Evolutionary conservation across 2,113 vertebrate species (phyloP).

Genomic region (Polypterus bichir): DNA sequence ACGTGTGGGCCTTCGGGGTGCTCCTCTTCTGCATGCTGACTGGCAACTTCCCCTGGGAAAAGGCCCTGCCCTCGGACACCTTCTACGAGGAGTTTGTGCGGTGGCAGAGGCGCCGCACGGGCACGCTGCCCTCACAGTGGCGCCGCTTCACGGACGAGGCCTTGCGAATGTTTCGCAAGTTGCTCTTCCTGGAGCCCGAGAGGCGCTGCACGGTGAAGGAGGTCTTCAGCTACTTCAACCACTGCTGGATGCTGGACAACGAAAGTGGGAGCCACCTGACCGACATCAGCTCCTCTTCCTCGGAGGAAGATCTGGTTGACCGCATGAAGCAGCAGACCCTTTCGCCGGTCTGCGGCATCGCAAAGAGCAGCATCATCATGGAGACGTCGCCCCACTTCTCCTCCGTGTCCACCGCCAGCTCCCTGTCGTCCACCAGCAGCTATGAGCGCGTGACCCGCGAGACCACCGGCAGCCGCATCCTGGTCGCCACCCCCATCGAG

Average conservation of each 20-base stretch:
- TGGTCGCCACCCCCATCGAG: slow-evolving; percentile 62
- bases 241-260: slow-evolving; percentile 59
- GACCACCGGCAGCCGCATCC: slow-evolving; percentile 44
- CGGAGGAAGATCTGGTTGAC: slow-evolving; percentile 52
- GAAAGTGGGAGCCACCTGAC: slow-evolving; percentile 40
- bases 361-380: slow-evolving; percentile 32
- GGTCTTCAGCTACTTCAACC: slow-evolving; percentile 58
- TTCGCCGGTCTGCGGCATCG: slow-evolving; percentile 33
- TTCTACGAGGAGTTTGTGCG: slow-evolving; percentile 70
- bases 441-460: slow-evolving; percentile 57
- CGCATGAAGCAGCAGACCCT: slow-evolving; percentile 64
- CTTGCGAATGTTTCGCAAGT: slow-evolving; percentile 62
- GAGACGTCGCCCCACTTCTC: slow-evolving; percentile 42
- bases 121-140: slow-evolving; percentile 62
- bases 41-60: slow-evolving; percentile 72
- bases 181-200: slow-evolving; percentile 58
- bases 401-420: slow-evolving; percentile 58
- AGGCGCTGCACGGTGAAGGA: slow-evolving; percentile 63
- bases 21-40: slow-evolving; percentile 76
- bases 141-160: slow-evolving; percentile 62
- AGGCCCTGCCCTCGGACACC: slow-evolving; percentile 57
- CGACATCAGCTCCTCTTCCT: slow-evolving; percentile 39
- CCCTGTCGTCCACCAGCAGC: slow-evolving; percentile 60
- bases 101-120: slow-evolving; percentile 55
- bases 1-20: slow-evolving; percentile 68